These are phyloP conservation scores for Propithecus deckenii DNA, from an alignment of 2,797 vertebrate genomes.

Conservation along the genomic window DNA sequence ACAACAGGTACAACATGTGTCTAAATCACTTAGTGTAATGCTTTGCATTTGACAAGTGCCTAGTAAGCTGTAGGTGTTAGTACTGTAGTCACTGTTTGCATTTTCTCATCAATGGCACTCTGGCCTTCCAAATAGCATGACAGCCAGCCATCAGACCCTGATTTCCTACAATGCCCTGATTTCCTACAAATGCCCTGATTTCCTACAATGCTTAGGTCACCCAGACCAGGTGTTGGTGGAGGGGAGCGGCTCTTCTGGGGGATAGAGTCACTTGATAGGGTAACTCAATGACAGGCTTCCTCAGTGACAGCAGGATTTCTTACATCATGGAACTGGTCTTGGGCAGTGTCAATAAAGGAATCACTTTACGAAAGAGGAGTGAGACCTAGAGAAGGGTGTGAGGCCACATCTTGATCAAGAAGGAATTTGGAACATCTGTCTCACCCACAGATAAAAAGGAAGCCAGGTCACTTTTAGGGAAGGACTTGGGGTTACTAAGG, in stretches of 20 bases:
- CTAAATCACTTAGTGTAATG: neutral
- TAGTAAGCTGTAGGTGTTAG: neutral
- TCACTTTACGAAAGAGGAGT: neutral
- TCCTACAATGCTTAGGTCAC: neutral
- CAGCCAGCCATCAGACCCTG: neutral
- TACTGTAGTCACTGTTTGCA: neutral
- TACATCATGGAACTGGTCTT: neutral
- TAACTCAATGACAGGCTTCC: neutral
- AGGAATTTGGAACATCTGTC: neutral
- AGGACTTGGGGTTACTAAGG: constrained; percentile 22
- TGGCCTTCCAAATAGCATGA: neutral
- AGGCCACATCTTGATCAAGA: neutral
- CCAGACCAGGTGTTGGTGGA: too few relatives aligned
- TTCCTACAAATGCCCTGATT: neutral
- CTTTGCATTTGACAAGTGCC: neutral
- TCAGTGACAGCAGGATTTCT: neutral
- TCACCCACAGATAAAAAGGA: neutral
- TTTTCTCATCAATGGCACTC: neutral
- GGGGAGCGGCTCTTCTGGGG: neutral
- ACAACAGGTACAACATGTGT: neutral
- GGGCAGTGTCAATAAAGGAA: neutral
- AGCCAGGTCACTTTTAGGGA: neutral
- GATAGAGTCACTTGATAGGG: neutral
- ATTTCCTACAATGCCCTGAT: neutral
- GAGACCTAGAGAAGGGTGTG: neutral